A percentile compares a stretch with the other conserved stretches of the same genome.
phyloP scores from a whole-genome alignment of 2,888 invertebrate genomes.

The Dolichopus griseipennis region DNA sequence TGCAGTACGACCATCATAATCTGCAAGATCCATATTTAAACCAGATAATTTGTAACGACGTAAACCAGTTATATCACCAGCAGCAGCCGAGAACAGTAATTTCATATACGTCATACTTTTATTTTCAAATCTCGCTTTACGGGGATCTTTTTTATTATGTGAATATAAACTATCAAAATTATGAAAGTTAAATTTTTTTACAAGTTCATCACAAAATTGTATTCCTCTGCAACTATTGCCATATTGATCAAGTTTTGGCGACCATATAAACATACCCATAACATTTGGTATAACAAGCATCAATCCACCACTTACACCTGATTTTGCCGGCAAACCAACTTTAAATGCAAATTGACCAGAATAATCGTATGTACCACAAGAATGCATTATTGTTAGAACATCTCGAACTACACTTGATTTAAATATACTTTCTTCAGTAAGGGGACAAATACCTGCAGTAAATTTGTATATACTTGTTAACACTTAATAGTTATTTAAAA shows the following conservation, averaged over 20 bases:
- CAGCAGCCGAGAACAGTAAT: conserved; percentile 85
- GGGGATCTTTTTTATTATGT: conserved; percentile 86
- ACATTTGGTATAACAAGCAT: conserved; percentile 92
- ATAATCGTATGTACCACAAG: conserved; percentile 94
- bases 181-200: conserved; percentile 89
- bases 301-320: conserved; percentile 88
- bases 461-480: no score
- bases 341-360: conserved; percentile 91
- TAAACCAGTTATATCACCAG: conserved; percentile 87
- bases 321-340: conserved; percentile 81
- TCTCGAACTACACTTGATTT: conserved; percentile 87
- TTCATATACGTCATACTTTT: conserved; percentile 88
- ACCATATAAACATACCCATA: conserved; percentile 92
- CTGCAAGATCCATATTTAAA: conserved; percentile 86
- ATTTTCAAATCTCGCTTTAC: conserved; percentile 82
- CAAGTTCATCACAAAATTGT: conserved; percentile 85
- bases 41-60: conserved; percentile 82
- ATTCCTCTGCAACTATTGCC: conserved; percentile 90
- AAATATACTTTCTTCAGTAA: conserved; percentile 88
- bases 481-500: no score
- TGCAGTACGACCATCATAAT: conserved; percentile 93
- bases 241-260: conserved; percentile 81
- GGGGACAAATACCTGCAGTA: conserved; percentile 86
- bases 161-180: conserved; percentile 94
- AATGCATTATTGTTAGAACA: conserved; percentile 94